phyloP scores from a whole-genome alignment of 2,888 invertebrate genomes.

The Uloborus plumipes region DNA sequence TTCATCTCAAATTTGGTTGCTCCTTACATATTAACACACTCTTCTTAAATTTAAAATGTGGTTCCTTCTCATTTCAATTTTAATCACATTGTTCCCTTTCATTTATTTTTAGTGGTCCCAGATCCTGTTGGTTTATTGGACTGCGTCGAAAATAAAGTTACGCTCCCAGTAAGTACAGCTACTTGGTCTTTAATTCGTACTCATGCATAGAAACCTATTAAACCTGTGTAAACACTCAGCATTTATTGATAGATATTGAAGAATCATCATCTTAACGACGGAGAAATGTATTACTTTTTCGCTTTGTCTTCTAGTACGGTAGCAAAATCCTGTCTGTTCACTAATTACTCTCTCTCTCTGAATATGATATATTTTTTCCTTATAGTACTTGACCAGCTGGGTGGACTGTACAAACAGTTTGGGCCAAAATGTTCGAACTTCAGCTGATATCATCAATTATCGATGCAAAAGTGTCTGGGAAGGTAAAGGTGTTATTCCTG shows the following conservation, averaged over 20 bases:
- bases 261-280: no score
- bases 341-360: no score
- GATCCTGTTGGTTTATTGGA: slow-evolving; percentile 58
- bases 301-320: no score
- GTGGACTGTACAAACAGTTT: slow-evolving; percentile 61
- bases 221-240: background rate
- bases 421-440: slow-evolving; percentile 53
- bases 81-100: background rate
- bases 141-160: slow-evolving; percentile 59
- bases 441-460: slow-evolving; percentile 55
- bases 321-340: no score
- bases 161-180: slow-evolving; percentile 41
- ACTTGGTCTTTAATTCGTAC: background rate
- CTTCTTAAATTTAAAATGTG: background rate
- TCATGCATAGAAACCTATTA: background rate
- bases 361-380: background rate
- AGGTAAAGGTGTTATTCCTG: slow-evolving; percentile 61
- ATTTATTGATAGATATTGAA: background rate
- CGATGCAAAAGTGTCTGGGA: slow-evolving; percentile 62
- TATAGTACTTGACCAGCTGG: slow-evolving; percentile 57
- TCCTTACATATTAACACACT: background rate
- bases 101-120: slow-evolving; percentile 47
- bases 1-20: background rate
- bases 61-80: background rate
- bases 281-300: background rate